Evolutionary conservation across 2,113 vertebrate genomes (phyloP).

Genomic region (Paramisgurnus dabryanus): DNA sequence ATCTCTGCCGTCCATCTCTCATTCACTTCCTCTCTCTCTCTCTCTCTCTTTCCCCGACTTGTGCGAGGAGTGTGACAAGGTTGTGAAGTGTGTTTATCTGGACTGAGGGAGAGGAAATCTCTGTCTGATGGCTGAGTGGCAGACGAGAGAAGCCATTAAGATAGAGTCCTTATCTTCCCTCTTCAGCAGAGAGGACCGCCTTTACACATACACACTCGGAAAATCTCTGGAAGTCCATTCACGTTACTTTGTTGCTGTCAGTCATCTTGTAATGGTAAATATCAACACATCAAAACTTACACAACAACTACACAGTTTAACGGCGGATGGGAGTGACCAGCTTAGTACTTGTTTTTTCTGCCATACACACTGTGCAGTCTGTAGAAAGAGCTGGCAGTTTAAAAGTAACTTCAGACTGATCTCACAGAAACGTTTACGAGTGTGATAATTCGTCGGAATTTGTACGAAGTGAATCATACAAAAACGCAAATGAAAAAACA

Average conservation of each 20-base stretch:
- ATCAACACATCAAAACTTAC: slow-evolving; percentile 19
- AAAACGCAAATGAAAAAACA: no score
- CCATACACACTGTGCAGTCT: not conserved
- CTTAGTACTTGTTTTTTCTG: not conserved
- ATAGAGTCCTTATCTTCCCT: slow-evolving; percentile 71
- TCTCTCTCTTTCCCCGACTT: slow-evolving; percentile 3
- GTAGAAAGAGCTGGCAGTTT: no score
- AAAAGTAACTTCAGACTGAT: no score
- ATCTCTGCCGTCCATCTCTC: not conserved
- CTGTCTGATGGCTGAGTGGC: slow-evolving; percentile 73
- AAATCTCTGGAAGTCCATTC: not conserved
- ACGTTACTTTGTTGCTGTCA: slow-evolving; percentile 4
- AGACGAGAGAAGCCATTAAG: slow-evolving; percentile 74
- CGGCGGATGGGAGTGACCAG: not conserved
- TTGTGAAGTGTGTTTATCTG: slow-evolving; percentile 78
- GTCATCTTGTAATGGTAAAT: slow-evolving; percentile 28
- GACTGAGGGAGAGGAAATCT: slow-evolving; percentile 61
- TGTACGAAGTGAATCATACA: no score
- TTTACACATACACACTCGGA: slow-evolving; percentile 50
- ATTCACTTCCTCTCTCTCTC: slow-evolving; percentile 21
- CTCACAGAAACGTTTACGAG: no score
- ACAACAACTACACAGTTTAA: not conserved
- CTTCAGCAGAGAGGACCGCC: slow-evolving; percentile 59
- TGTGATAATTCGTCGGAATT: no score
- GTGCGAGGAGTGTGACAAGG: slow-evolving; percentile 59